Conservation (phyloP, 2,113 vertebrate species). For the Indicator maculatus region DNA sequence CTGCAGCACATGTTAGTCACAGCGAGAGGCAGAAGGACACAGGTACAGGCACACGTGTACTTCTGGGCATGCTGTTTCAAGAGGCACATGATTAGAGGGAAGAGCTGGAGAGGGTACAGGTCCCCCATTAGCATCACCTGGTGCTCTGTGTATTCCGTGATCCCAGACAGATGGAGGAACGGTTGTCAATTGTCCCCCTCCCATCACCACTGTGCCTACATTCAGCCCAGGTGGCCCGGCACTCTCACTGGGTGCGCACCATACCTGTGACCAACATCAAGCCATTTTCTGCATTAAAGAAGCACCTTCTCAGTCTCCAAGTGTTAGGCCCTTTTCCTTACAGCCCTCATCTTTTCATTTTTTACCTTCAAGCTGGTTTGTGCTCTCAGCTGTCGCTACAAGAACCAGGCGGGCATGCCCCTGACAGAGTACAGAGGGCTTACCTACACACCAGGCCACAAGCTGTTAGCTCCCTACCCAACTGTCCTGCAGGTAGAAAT, state of each 20-base stretch:
- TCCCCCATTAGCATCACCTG: background rate
- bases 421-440: background rate
- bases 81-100: background rate
- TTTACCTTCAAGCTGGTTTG: background rate
- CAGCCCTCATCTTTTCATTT: background rate
- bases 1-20: background rate
- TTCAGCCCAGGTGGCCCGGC: background rate
- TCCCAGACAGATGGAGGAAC: rapidly evolving
- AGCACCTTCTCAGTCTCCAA: background rate
- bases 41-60: background rate
- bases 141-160: background rate
- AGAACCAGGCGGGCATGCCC: background rate
- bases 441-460: background rate
- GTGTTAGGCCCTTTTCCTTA: background rate
- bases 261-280: background rate
- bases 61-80: background rate
- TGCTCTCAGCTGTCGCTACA: background rate
- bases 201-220: background rate
- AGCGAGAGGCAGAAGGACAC: background rate
- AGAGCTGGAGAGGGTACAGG: background rate
- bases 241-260: background rate
- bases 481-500: background rate
- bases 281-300: background rate
- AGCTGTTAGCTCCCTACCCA: background rate
- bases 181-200: background rate